phyloP scores from a whole-genome alignment of 2,797 vertebrate genomes.

The Podarcis siculus region DNA sequence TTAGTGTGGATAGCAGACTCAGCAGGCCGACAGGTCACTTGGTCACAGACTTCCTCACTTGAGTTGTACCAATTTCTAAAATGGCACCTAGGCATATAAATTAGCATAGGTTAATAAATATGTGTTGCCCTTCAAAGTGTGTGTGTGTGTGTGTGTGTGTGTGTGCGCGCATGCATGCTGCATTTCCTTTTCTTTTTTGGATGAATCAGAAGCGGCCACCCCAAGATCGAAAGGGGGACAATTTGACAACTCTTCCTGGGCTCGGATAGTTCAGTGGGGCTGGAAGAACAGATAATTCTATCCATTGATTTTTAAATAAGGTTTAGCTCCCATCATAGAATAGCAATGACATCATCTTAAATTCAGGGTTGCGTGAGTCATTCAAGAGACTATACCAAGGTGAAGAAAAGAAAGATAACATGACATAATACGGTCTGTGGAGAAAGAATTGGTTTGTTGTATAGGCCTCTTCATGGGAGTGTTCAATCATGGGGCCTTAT shows the following conservation, averaged over 20 bases:
- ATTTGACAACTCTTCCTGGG: neutral
- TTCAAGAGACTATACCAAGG: neutral
- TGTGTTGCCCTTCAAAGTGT: no score
- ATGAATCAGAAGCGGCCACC: no score
- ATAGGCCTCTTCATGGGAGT: neutral
- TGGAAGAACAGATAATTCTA: neutral
- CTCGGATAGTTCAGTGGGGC: neutral
- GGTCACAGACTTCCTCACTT: no score
- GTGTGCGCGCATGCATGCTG: no score
- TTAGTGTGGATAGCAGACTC: no score
- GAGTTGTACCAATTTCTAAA: no score
- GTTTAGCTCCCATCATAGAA: neutral
- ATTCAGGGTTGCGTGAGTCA: neutral
- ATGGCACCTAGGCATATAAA: no score
- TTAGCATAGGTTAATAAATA: no score
- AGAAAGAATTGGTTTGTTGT: neutral
- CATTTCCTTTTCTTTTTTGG: no score
- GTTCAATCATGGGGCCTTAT: neutral
- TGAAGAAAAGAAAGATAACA: conserved; percentile 7
- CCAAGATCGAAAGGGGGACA: neutral
- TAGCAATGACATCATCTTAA: neutral
- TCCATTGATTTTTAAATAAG: neutral
- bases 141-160: no score
- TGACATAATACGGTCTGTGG: neutral
- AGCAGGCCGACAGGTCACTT: no score